Percentiles rank a stretch among this genome's conserved stretches.
Conservation (phyloP, 2,888 invertebrate genomes). For the Hanleya hanleyi region DNA sequence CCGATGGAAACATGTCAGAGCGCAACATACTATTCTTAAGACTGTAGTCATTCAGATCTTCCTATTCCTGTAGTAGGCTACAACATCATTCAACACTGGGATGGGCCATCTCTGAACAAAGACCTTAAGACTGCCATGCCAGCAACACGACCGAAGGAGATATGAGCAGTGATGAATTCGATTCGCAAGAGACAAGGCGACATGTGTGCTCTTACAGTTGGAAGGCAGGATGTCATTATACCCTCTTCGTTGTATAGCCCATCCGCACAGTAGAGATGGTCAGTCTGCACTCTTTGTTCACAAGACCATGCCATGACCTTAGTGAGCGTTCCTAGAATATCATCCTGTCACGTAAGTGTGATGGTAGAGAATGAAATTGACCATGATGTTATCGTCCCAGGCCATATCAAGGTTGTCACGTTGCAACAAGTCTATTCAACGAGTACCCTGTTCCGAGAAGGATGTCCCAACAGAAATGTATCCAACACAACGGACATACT, state of each 20-base stretch:
- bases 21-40: background rate
- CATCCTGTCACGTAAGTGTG: background rate
- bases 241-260: background rate
- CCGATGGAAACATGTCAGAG: background rate
- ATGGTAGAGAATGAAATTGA: background rate
- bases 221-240: slow-evolving; percentile 5
- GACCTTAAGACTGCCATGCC: background rate
- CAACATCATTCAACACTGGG: background rate
- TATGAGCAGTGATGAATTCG: background rate
- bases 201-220: background rate
- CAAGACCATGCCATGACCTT: background rate
- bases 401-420: background rate
- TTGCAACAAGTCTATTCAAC: background rate
- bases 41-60: background rate
- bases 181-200: background rate
- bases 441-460: background rate
- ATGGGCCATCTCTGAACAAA: background rate
- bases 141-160: background rate
- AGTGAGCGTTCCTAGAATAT: background rate
- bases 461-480: background rate
- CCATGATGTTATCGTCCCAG: background rate
- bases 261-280: too few species aligned
- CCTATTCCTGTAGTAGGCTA: background rate
- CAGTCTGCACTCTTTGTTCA: background rate
- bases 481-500: background rate